Base-by-base conservation (phyloP, 2,888 invertebrate genomes). In the Argyresthia albistria region DNA sequence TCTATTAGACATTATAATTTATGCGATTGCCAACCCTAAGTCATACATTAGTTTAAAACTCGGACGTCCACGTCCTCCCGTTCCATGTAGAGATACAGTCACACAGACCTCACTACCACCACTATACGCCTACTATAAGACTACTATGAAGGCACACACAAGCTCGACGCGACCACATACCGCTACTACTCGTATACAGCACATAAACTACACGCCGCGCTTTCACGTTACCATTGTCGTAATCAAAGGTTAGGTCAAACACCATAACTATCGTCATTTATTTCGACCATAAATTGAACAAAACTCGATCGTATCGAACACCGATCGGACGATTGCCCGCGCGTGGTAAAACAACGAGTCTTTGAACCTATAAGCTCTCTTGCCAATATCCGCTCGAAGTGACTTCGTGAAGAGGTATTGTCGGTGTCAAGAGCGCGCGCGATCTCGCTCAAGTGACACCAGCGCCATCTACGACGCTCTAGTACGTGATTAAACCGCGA, bases 401-500 rank as follows among this genome's bases (percentile, higher is more conserved):
- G 80, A 70, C 76, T 62, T 66, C 66, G 70, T 78, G 68, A 63
- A 82, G 84, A 66, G 75, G 73, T 67, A 73, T 76, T 66, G 70
- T 66, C 35, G 72, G 72, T 82, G 83, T 83, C 83, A 80, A 84
- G 80, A 64, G 70, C 58, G 70, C 64, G 60, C 72, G 25, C 71
- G 74, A 78, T 74, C 77, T 69, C 63, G 64, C 63, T 63, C 61
- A 61, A 69, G 60, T 67, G 68, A 69, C 70, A 66, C 72, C 68
- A 70, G 66, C 69, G 72, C 72, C 69, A 71, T 73, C 71, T 67
- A 63, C 60, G 61, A 59, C 61, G 57, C 25, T 69, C 70, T 76
- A 78, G 79, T 77, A 83, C 87, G 86, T 87, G 87, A 88, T 86
- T 82, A 84, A 79, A 83, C 76, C 80, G 79, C 75, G 73, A 82